phyloP scores from a whole-genome alignment of 53 echinoderm and acorn worm species.

The Echinometra lucunter region DNA sequence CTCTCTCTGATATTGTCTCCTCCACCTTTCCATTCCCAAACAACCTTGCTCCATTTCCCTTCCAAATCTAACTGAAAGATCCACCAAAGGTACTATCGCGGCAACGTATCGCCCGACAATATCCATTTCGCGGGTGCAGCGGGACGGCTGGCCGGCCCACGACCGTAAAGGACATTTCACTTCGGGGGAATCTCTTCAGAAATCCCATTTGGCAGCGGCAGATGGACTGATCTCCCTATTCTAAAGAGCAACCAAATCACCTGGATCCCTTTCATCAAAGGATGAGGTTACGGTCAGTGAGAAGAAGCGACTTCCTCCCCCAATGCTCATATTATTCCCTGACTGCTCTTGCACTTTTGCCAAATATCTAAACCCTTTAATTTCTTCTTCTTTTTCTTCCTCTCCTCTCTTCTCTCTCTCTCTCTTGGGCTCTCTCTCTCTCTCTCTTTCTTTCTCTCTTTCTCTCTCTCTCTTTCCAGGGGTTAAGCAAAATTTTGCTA shows the following conservation, averaged over 20 bases:
- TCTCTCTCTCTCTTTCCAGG: too few relatives aligned
- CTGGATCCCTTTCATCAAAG: slow-evolving; percentile 20
- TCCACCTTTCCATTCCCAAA: background rate
- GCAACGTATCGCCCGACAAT: background rate
- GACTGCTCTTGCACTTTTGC: background rate
- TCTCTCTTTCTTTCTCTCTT: too few relatives aligned
- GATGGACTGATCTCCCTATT: background rate
- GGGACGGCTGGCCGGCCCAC: slow-evolving; percentile 16
- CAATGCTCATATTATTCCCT: background rate
- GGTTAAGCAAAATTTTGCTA: too few relatives aligned
- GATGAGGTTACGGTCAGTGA: slow-evolving; percentile 17
- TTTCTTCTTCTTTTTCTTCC: background rate
- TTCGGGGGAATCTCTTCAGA: background rate
- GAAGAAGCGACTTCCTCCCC: slow-evolving; percentile 31
- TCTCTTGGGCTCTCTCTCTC: background rate
- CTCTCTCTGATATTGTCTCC: background rate
- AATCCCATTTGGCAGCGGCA: slow-evolving; percentile 37
- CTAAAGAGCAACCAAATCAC: slow-evolving; percentile 24
- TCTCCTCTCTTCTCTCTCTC: background rate
- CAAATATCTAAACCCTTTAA: too few relatives aligned
- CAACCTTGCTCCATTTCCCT: background rate
- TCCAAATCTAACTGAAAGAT: background rate
- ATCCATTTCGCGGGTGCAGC: background rate
- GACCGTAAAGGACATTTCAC: background rate
- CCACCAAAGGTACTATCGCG: background rate